Percentiles rank a stretch among this genome's conserved stretches.
phyloP scores from a whole-genome alignment of 1,140 invertebrate species.

The Thrips palmi region DNA sequence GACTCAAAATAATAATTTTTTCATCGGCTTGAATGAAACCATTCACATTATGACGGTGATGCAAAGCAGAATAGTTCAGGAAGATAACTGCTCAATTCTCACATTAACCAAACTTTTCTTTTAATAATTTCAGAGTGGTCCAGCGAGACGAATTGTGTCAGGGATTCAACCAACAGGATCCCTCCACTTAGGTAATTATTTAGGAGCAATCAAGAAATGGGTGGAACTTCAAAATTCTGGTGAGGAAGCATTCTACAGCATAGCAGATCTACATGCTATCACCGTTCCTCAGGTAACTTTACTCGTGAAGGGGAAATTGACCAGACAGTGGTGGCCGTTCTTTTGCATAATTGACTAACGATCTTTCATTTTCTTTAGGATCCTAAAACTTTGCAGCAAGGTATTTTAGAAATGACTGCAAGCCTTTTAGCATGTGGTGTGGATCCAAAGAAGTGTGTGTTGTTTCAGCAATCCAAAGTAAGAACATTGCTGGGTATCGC shows the following conservation, averaged over 20 bases:
- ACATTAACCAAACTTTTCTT: too few relatives aligned
- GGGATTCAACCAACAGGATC: conserved; percentile 92
- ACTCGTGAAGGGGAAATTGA: background rate
- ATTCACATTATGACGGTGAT: too few relatives aligned
- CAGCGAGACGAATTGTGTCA: conserved; percentile 46
- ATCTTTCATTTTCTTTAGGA: conserved; percentile 31
- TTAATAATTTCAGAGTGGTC: too few relatives aligned
- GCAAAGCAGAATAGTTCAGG: too few relatives aligned
- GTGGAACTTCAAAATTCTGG: conserved; percentile 55
- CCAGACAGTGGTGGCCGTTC: background rate
- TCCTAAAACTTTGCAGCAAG: conserved; percentile 39
- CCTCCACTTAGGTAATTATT: conserved; percentile 92
- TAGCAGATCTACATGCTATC: conserved; percentile 91
- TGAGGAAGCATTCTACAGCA: conserved; percentile 56
- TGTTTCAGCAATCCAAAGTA: conserved; percentile 79
- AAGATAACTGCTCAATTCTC: too few relatives aligned
- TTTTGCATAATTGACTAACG: background rate
- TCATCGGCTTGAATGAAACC: too few relatives aligned
- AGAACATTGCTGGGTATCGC: conserved; percentile 9
- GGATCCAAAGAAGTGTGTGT: conserved; percentile 55
- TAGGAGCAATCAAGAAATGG: conserved; percentile 83
- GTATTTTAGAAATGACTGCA: conserved; percentile 62
- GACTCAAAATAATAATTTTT: too few relatives aligned
- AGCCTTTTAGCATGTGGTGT: conserved; percentile 82
- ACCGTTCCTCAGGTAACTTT: conserved; percentile 56